Percentiles rank a stretch among this genome's conserved stretches.
Conservation (phyloP, 1,140 invertebrate genomes). For the Hyphantria cunea region DNA sequence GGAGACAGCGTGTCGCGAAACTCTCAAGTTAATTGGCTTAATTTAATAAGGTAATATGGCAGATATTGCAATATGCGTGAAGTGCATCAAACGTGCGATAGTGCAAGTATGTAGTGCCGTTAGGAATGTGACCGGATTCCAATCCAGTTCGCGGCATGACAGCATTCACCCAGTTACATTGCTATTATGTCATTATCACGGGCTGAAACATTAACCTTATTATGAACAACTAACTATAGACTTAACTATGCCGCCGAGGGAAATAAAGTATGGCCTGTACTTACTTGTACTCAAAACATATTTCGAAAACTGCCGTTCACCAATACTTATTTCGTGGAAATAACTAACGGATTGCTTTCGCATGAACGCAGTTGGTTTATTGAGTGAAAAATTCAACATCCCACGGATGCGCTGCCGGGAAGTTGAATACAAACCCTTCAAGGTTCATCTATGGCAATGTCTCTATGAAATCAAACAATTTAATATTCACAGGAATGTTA, state of each 20-base stretch:
- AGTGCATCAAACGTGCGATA: conserved; percentile 57
- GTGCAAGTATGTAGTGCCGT: conserved; percentile 63
- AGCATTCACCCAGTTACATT: conserved; percentile 57
- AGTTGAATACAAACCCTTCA: conserved; percentile 13
- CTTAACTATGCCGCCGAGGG: too few species aligned
- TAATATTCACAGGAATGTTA: too few species aligned
- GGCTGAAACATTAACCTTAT: conserved; percentile 56
- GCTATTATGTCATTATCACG: conserved; percentile 72
- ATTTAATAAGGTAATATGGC: conserved; percentile 27
- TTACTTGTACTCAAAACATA: background rate
- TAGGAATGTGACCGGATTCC: conserved; percentile 77
- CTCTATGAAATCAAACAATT: background rate
- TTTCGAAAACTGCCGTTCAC: conserved; percentile 11
- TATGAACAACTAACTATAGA: conserved; percentile 19
- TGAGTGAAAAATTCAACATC: conserved; percentile 13
- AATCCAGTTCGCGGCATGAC: conserved; percentile 43
- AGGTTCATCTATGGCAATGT: background rate
- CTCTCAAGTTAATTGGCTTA: conserved; percentile 21
- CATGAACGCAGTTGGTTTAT: conserved; percentile 1
- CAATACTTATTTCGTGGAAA: conserved; percentile 16
- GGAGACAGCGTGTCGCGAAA: conserved; percentile 24
- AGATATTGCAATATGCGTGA: conserved; percentile 40
- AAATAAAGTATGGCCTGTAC: background rate
- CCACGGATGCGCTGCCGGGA: conserved; percentile 11
- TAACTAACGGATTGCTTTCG: conserved; percentile 4